phyloP scores from a whole-genome alignment of 1,140 invertebrate species.

The Drosophila persimilis region DNA sequence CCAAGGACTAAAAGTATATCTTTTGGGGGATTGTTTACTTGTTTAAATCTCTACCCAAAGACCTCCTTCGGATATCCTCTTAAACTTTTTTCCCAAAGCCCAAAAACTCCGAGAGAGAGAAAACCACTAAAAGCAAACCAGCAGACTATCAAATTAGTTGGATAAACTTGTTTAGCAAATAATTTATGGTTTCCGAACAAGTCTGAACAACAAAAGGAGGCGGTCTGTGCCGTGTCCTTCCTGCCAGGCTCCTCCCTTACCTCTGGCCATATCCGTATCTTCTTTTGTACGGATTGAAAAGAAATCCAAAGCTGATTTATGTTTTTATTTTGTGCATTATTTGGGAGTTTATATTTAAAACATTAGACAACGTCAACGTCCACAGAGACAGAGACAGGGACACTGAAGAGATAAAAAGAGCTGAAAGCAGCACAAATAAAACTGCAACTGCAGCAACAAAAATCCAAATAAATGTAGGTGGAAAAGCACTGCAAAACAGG shows the following conservation, averaged over 20 bases:
- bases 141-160: neutral
- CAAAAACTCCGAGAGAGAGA: no score
- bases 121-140: no score
- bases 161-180: constrained; percentile 36
- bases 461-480: constrained; percentile 47
- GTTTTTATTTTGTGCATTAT: constrained; percentile 76
- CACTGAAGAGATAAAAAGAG: constrained; percentile 48
- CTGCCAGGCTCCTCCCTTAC: neutral
- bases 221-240: neutral
- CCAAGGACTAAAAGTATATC: no score
- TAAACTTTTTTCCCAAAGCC: no score
- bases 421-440: constrained; percentile 47
- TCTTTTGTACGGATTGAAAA: constrained; percentile 65
- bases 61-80: no score
- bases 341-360: constrained; percentile 78
- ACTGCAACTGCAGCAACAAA: constrained; percentile 58
- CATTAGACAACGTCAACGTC: constrained; percentile 58
- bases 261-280: constrained; percentile 9
- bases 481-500: constrained; percentile 20
- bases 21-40: no score
- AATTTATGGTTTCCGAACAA: constrained; percentile 39
- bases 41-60: no score
- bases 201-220: constrained; percentile 40
- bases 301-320: constrained; percentile 75
- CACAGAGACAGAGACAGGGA: constrained; percentile 15